These are phyloP conservation scores for Geotrupes spiniger DNA, from an alignment of 2,888 invertebrate genomes.

Conservation along the genomic window DNA sequence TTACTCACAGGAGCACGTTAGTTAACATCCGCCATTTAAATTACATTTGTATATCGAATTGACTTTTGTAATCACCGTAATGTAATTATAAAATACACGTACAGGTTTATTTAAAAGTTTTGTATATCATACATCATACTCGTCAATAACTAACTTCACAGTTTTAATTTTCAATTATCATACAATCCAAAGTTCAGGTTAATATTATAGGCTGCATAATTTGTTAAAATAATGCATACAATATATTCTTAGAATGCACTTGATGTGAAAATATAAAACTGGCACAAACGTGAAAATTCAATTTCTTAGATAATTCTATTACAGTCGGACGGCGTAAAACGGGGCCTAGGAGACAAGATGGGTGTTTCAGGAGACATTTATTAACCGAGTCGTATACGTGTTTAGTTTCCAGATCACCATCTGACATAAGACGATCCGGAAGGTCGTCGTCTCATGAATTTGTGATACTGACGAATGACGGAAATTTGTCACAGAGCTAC, in stretches of 20 bases:
- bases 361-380: conserved; percentile 28
- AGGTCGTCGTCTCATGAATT: conserved; percentile 29
- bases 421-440: conserved; percentile 16
- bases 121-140: too few species aligned
- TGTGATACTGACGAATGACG: conserved; percentile 41
- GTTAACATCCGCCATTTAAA: too few species aligned
- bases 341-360: conserved; percentile 24
- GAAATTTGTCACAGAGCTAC: conserved; percentile 43
- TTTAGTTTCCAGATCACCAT: conserved; percentile 23
- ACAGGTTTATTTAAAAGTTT: too few species aligned
- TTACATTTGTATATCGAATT: too few species aligned
- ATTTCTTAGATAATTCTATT: conserved; percentile 30
- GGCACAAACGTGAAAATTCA: conserved; percentile 18
- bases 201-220: too few species aligned
- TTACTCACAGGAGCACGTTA: too few species aligned
- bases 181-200: too few species aligned
- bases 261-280: background rate
- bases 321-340: conserved; percentile 25
- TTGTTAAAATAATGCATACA: too few species aligned
- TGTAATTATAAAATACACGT: too few species aligned
- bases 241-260: background rate
- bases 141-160: too few species aligned
- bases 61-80: too few species aligned
- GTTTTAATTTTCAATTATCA: too few species aligned
- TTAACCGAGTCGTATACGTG: conserved; percentile 27